A percentile compares a stretch with the other conserved stretches of the same genome.
Conservation (phyloP, 2,888 invertebrate genomes). For the Biston stratarius region DNA sequence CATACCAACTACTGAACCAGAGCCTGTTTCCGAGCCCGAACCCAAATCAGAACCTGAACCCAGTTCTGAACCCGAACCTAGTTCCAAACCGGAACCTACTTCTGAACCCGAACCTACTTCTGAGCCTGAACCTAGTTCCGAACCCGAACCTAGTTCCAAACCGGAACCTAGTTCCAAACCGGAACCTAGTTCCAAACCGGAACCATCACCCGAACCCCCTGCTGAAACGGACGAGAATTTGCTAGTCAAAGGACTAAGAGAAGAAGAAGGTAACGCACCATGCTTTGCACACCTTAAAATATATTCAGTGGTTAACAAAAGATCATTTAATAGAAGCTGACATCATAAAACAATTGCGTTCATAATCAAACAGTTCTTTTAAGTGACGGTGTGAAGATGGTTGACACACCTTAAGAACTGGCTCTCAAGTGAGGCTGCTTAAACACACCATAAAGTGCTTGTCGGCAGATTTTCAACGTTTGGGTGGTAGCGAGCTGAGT, state of each 20-base stretch:
- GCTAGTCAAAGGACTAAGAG: constrained; percentile 82
- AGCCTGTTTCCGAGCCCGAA: constrained; percentile 65
- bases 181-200: constrained; percentile 61
- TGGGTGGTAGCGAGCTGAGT: no score
- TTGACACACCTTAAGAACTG: no score
- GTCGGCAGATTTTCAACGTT: no score
- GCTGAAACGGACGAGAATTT: constrained; percentile 77
- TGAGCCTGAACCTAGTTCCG: constrained; percentile 49
- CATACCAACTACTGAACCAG: constrained; percentile 56
- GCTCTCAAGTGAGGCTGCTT: no score
- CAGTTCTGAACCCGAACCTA: constrained; percentile 51
- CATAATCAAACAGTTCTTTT: no score
- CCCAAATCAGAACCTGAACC: constrained; percentile 67
- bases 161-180: constrained; percentile 66
- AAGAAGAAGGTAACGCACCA: constrained; percentile 82
- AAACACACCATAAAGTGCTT: no score
- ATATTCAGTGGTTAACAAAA: constrained; percentile 28
- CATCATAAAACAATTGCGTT: no score
- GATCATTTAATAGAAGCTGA: neutral
- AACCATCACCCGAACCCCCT: constrained; percentile 51
- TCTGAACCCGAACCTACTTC: constrained; percentile 50
- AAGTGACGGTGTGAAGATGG: no score
- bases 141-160: constrained; percentile 49
- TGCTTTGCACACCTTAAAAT: constrained; percentile 63
- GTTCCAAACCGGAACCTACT: constrained; percentile 43